These are phyloP conservation scores for Oithona nana DNA, from an alignment of 2,888 invertebrate genomes.

Conservation along the genomic window DNA sequence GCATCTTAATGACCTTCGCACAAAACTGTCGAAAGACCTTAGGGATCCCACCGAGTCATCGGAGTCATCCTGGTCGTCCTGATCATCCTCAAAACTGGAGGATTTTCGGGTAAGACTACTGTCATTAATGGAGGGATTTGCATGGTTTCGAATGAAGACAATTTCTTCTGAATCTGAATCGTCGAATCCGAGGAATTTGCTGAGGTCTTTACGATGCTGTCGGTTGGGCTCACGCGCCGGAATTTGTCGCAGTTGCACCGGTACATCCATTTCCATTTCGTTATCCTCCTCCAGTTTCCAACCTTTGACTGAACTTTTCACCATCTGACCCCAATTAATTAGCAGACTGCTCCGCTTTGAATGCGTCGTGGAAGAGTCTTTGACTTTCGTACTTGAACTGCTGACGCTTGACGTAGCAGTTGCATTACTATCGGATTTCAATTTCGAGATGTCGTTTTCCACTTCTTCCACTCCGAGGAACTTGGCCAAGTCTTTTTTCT, in stretches of 20 bases:
- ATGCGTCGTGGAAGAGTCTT: neutral
- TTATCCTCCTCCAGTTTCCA: neutral
- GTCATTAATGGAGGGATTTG: neutral
- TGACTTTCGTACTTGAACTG: neutral
- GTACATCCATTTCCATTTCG: neutral
- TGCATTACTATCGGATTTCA: neutral
- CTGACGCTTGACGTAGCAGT: neutral
- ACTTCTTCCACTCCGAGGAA: conserved; percentile 5
- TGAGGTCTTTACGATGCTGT: conserved; percentile 4
- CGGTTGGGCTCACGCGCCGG: neutral
- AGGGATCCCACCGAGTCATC: neutral
- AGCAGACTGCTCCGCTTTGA: neutral
- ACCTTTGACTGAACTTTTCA: neutral
- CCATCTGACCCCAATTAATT: neutral
- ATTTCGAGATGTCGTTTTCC: neutral
- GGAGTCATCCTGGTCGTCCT: neutral
- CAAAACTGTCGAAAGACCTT: neutral
- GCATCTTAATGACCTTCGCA: neutral
- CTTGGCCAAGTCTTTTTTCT: conserved; percentile 9
- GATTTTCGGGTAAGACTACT: neutral
- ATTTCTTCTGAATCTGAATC: conserved; percentile 7
- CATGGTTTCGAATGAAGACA: conserved; percentile 3
- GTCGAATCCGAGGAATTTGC: conserved; percentile 5
- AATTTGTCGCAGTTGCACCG: neutral
- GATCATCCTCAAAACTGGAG: neutral